Percentiles rank a stretch among this genome's conserved stretches.
Conservation (phyloP, 2,113 vertebrate species). For the Trochalopteron elliotii region DNA sequence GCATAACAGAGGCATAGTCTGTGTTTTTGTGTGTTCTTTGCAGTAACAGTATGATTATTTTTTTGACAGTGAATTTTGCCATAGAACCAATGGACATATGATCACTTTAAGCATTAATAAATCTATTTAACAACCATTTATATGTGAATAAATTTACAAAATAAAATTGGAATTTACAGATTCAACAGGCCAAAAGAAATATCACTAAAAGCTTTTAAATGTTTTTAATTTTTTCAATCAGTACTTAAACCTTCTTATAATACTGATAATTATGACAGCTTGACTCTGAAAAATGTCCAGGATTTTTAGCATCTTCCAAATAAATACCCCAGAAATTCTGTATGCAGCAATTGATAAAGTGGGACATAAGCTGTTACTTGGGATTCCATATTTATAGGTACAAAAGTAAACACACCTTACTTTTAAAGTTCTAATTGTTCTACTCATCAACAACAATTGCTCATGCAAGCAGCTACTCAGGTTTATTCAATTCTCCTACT, state of each 20-base stretch:
- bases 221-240: background rate
- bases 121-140: background rate
- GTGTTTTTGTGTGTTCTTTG: background rate
- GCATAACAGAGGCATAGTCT: background rate
- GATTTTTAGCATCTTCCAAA: background rate
- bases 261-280: background rate
- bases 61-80: background rate
- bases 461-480: background rate
- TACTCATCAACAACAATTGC: background rate
- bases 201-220: background rate
- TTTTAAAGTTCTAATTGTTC: background rate
- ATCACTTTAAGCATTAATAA: background rate
- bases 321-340: background rate
- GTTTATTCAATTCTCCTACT: background rate
- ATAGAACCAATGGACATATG: background rate
- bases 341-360: background rate
- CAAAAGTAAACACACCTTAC: background rate
- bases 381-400: background rate
- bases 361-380: background rate
- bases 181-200: background rate
- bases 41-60: background rate
- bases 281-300: background rate
- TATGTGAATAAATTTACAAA: background rate
- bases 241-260: background rate
- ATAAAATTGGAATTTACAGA: background rate